Evolutionary conservation across 2,113 vertebrate species (phyloP).

Genomic region (Empidonax traillii): DNA sequence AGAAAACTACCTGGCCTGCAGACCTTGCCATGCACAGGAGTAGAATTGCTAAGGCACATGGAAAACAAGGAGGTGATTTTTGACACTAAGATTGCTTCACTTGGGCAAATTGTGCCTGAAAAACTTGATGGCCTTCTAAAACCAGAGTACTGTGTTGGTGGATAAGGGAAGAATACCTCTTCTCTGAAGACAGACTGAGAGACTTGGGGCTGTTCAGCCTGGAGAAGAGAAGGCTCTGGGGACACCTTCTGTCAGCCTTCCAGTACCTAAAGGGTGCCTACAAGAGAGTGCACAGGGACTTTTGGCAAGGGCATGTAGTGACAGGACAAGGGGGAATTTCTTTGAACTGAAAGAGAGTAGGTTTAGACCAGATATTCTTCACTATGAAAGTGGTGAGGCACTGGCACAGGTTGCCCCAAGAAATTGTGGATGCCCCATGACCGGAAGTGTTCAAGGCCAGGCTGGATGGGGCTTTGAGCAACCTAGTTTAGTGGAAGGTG

Average conservation of each 20-base stretch:
- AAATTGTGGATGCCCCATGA: background rate
- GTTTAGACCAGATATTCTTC: background rate
- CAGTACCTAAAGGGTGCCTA: background rate
- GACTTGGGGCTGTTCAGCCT: background rate
- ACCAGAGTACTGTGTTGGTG: accelerated
- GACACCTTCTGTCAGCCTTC: background rate
- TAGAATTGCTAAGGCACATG: background rate
- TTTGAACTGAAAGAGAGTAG: background rate
- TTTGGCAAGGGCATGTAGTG: background rate
- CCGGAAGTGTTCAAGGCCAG: background rate
- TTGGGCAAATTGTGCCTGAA: background rate
- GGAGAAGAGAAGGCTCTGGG: background rate
- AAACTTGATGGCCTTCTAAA: background rate
- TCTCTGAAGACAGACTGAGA: background rate
- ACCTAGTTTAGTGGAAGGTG: background rate
- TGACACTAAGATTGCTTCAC: background rate
- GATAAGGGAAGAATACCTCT: background rate
- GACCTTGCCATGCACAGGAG: background rate
- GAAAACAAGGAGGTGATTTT: background rate
- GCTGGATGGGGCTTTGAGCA: background rate
- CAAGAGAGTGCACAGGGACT: background rate
- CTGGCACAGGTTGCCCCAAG: background rate
- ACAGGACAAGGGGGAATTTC: background rate
- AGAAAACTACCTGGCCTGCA: background rate
- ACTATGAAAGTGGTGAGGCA: background rate